Conservation (phyloP, 2,888 invertebrate genomes). For the Drosophila setosimentum region DNA sequence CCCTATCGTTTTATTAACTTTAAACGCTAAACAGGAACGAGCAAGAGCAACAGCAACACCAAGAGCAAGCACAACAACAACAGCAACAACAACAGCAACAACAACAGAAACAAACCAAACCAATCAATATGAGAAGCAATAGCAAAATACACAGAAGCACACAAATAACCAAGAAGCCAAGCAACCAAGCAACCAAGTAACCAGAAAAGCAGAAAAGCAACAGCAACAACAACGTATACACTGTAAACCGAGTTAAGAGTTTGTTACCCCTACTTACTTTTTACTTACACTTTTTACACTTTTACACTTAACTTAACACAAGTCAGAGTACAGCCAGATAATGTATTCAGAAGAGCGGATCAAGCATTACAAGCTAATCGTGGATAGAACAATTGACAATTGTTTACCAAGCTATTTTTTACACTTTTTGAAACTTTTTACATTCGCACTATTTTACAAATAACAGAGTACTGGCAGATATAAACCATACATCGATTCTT, state of each 20-base stretch:
- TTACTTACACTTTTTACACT: constrained; percentile 4
- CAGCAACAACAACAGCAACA: constrained; percentile 13
- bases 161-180: not conserved
- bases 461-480: not conserved
- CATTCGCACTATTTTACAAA: not conserved
- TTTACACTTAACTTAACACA: not conserved
- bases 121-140: constrained; percentile 1
- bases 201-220: not conserved
- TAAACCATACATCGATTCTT: not conserved
- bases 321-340: not conserved
- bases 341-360: not conserved
- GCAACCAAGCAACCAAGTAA: not conserved
- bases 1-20: constrained; percentile 66
- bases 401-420: not conserved
- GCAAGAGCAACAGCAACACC: constrained; percentile 9
- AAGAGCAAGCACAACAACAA: constrained; percentile 23
- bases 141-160: not conserved
- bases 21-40: constrained; percentile 39
- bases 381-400: not conserved
- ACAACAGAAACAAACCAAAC: too few species aligned
- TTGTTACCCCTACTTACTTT: constrained; percentile 4
- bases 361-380: not conserved
- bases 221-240: not conserved
- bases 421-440: constrained; percentile 1
- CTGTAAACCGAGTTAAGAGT: not conserved